Conservation (phyloP, 2,113 vertebrate genomes). For the Perca schrenkii region DNA sequence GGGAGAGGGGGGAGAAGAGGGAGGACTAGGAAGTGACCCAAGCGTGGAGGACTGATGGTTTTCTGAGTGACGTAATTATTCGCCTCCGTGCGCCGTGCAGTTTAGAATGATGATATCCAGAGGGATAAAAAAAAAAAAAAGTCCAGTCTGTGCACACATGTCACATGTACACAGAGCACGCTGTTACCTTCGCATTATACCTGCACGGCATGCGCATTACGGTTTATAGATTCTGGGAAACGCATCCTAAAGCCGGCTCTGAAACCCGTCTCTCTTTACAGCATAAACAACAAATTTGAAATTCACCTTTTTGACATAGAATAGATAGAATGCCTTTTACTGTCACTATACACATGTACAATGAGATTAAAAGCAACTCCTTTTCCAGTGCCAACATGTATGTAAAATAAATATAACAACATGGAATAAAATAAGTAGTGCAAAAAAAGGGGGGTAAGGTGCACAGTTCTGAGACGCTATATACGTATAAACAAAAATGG, state of each 20-base stretch:
- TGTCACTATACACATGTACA: no score
- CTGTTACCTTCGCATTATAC: slow-evolving; percentile 77
- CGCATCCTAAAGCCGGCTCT: slow-evolving; percentile 43
- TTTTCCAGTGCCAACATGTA: no score
- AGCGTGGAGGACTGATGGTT: slow-evolving; percentile 81
- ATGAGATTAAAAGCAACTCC: no score
- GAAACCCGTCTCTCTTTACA: no score
- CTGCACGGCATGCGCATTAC: slow-evolving; percentile 69
- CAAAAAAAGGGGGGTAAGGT: no score
- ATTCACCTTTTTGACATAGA: no score
- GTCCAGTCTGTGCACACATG: slow-evolving; percentile 31
- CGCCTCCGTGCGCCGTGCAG: slow-evolving; percentile 71
- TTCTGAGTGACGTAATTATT: slow-evolving; percentile 83
- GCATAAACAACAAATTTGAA: no score
- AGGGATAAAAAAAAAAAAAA: slow-evolving; percentile 46
- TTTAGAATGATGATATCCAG: slow-evolving; percentile 79
- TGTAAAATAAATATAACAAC: no score
- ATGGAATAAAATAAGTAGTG: no score
- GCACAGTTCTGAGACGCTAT: no score
- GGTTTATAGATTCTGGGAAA: slow-evolving; percentile 72
- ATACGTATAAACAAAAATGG: no score
- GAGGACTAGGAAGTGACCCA: slow-evolving; percentile 73
- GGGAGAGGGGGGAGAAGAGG: background rate
- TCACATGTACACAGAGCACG: slow-evolving; percentile 56
- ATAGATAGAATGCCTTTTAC: no score